Conservation (phyloP, 1,140 invertebrate species). For the Papilio xuthus region DNA sequence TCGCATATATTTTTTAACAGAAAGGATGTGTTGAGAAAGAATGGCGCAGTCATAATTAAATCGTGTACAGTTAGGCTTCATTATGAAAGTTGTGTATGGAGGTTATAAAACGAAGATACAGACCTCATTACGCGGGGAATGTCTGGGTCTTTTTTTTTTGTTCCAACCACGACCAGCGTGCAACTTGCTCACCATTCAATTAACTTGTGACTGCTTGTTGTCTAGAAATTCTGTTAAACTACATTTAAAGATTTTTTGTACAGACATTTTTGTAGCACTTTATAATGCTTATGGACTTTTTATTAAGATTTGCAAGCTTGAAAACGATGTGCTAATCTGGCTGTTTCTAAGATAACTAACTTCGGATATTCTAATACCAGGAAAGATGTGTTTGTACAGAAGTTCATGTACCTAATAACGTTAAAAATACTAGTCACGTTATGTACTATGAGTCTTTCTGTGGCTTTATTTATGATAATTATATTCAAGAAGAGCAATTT, state of each 20-base stretch:
- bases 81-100: conserved; percentile 24
- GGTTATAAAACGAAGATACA: conserved; percentile 24
- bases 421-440: neutral
- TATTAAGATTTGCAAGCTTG: too few relatives aligned
- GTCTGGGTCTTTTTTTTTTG: conserved; percentile 23
- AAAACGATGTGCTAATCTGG: too few relatives aligned
- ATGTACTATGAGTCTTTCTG: neutral
- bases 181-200: conserved; percentile 28
- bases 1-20: conserved; percentile 16
- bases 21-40: conserved; percentile 27
- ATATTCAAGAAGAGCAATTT: neutral
- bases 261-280: neutral
- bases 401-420: too few relatives aligned
- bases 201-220: conserved; percentile 21
- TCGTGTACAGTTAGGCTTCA: conserved; percentile 34
- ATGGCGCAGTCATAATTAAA: conserved; percentile 31
- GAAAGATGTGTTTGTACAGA: too few relatives aligned
- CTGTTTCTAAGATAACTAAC: too few relatives aligned
- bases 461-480: neutral
- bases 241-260: neutral
- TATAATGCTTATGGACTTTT: neutral
- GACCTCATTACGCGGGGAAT: conserved; percentile 21
- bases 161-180: conserved; percentile 16
- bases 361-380: neutral
- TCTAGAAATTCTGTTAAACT: conserved; percentile 24